Percentiles rank a stretch among this genome's conserved stretches.
phyloP scores from a whole-genome alignment of 2,888 invertebrate genomes.

The Homarus gammarus region DNA sequence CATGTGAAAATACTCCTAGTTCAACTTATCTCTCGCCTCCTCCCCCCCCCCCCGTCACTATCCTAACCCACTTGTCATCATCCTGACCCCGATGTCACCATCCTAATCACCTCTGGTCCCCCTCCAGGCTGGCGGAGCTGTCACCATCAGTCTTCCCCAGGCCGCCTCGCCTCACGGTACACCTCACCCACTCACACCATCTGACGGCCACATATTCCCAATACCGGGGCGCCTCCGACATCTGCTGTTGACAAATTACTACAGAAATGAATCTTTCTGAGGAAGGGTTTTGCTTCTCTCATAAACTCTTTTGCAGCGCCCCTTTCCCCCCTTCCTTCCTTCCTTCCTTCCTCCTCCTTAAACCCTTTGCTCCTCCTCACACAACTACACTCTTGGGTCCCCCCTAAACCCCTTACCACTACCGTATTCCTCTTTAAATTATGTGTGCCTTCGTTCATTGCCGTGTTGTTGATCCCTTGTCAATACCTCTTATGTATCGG shows the following conservation, averaged over 20 bases:
- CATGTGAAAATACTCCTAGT: too few species aligned
- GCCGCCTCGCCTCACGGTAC: conserved; percentile 12
- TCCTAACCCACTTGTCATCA: background rate
- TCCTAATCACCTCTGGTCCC: background rate
- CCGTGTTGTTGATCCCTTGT: too few species aligned
- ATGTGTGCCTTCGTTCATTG: too few species aligned
- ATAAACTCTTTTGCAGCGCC: background rate
- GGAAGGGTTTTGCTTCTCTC: background rate
- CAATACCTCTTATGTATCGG: too few species aligned
- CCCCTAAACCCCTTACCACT: too few species aligned
- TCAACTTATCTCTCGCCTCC: background rate
- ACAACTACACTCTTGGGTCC: too few species aligned
- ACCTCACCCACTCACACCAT: conserved; percentile 26
- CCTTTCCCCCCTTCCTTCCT: background rate
- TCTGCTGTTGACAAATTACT: conserved; percentile 32
- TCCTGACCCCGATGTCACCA: conserved; percentile 14
- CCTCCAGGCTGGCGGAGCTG: conserved; percentile 16
- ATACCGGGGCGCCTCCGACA: background rate
- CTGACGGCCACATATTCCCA: conserved; percentile 27
- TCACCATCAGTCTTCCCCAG: conserved; percentile 32
- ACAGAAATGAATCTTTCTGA: conserved; percentile 6
- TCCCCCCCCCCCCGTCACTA: background rate
- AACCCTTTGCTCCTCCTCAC: background rate
- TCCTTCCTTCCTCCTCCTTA: background rate
- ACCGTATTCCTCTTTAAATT: too few species aligned